These are phyloP conservation scores for Pseudanteris insignis DNA, from an alignment of 2,888 invertebrate species.

Conservation along the genomic window DNA sequence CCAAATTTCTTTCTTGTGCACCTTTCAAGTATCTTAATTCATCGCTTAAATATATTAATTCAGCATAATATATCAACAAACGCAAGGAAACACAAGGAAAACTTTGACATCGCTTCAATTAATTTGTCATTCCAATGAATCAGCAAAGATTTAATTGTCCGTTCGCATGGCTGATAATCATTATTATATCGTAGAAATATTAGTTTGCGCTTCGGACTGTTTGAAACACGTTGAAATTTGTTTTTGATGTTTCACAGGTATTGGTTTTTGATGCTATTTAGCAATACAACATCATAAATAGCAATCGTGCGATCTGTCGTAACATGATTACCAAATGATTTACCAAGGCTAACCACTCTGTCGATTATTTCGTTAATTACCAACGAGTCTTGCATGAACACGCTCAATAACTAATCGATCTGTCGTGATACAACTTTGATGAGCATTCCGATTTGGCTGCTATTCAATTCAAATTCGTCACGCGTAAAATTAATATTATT, in stretches of 20 bases:
- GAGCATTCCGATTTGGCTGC: background rate
- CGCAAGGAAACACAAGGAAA: no score
- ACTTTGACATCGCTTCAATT: no score
- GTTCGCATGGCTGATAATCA: no score
- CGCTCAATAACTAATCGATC: conserved; percentile 40
- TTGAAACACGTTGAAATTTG: conserved; percentile 6
- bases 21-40: no score
- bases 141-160: no score
- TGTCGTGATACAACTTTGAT: conserved; percentile 35
- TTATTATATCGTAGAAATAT: no score
- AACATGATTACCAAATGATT: conserved; percentile 45
- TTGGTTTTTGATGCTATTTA: conserved; percentile 40
- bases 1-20: no score
- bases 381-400: conserved; percentile 38
- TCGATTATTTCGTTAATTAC: conserved; percentile 47
- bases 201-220: background rate
- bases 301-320: conserved; percentile 40
- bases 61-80: no score
- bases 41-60: no score
- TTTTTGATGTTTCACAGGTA: conserved; percentile 15
- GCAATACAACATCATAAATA: conserved; percentile 36
- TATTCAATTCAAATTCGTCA: no score
- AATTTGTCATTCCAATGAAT: no score
- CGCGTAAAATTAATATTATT: no score
- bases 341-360: conserved; percentile 45